Conservation (phyloP, 2,113 vertebrate species). For the Perca flavescens region DNA sequence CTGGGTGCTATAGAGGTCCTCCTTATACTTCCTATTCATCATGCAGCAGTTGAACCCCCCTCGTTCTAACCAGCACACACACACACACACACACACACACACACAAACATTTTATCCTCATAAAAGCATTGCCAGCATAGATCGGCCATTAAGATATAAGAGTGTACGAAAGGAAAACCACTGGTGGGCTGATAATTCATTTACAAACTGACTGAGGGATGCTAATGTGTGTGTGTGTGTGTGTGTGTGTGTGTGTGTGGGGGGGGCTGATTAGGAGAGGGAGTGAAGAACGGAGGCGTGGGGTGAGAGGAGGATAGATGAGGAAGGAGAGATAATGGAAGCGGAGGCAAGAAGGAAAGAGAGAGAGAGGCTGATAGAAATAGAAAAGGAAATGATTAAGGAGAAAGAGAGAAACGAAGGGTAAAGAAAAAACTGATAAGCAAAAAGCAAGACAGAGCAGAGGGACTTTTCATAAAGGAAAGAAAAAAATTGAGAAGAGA, state of each 20-base stretch:
- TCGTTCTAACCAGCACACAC: slow-evolving; percentile 40
- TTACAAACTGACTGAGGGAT: slow-evolving; percentile 74
- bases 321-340: slow-evolving; percentile 63
- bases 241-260: slow-evolving; percentile 8
- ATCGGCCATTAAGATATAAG: slow-evolving; percentile 85
- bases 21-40: slow-evolving; percentile 75
- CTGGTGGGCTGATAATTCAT: slow-evolving; percentile 86
- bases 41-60: slow-evolving; percentile 69
- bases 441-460: slow-evolving; percentile 10
- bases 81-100: slow-evolving; percentile 34
- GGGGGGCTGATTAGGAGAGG: slow-evolving; percentile 61
- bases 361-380: slow-evolving; percentile 2
- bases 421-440: slow-evolving; percentile 21
- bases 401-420: not conserved
- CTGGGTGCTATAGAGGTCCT: slow-evolving; percentile 68
- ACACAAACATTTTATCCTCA: slow-evolving; percentile 63
- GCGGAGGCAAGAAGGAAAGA: slow-evolving; percentile 35
- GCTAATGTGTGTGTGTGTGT: slow-evolving; percentile 13
- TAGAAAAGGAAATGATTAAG: slow-evolving; percentile 5
- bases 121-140: slow-evolving; percentile 83
- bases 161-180: slow-evolving; percentile 82
- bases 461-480: slow-evolving; percentile 41
- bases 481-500: slow-evolving; percentile 13
- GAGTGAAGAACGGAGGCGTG: slow-evolving; percentile 41
- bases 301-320: slow-evolving; percentile 34